A percentile compares a stretch with the other conserved stretches of the same genome.
Evolutionary conservation across 1,140 invertebrate species (phyloP).

Genomic region (Nasonia giraulti): DNA sequence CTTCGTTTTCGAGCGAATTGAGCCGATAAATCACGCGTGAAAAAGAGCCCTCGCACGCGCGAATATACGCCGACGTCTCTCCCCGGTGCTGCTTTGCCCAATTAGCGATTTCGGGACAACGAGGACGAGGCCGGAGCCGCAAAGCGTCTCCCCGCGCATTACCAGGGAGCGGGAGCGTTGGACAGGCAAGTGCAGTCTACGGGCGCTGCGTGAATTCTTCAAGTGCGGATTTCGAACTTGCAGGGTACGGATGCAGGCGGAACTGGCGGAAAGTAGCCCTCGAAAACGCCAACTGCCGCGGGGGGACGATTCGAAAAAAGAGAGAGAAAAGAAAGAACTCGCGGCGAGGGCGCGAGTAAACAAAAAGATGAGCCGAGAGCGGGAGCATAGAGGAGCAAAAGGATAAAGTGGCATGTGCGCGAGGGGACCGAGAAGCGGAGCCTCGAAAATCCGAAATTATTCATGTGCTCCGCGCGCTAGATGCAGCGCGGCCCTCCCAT

Average conservation of each 20-base stretch:
- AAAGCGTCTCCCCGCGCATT: neutral
- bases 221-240: too few relatives aligned
- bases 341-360: neutral
- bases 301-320: neutral
- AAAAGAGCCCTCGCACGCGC: slow-evolving; percentile 7
- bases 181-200: neutral
- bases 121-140: slow-evolving; percentile 25
- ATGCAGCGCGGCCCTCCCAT: neutral
- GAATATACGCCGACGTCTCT: slow-evolving; percentile 39
- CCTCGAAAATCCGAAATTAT: slow-evolving; percentile 13
- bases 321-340: neutral
- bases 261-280: neutral
- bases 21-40: slow-evolving; percentile 21
- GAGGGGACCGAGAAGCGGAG: neutral
- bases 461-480: neutral
- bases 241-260: accelerated
- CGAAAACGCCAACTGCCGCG: neutral
- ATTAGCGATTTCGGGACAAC: slow-evolving; percentile 68
- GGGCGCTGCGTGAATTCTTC: too few relatives aligned
- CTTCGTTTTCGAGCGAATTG: neutral
- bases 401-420: neutral
- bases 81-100: slow-evolving; percentile 54
- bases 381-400: neutral
- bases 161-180: too few relatives aligned
- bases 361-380: neutral